Evolutionary conservation across 1,140 invertebrate species (phyloP), one percentile per base, ranked within the genome.

Genomic region (Acromyrmex echinatior): DNA sequence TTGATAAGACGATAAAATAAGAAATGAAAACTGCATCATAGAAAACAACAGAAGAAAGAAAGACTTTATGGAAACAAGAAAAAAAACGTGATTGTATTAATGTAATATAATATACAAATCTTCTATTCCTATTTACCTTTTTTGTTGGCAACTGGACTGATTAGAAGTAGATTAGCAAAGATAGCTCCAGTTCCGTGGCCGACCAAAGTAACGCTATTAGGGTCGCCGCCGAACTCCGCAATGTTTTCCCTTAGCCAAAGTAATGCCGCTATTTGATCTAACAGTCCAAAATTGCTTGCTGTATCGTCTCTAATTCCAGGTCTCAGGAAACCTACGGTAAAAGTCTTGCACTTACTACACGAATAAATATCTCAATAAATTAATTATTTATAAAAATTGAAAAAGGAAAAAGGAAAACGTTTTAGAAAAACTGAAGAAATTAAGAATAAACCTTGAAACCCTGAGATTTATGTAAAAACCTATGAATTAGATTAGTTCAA

Each of bases 181-280:
- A 98, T 98, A 0, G 99, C 98, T 0, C 99, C 99, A 1, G 98
- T 99, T 65, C 98, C 98, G 93, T 99, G 98, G 0, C 99, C 99
- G 95, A 99, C 97, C 18, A 99, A 93, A 0, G 99, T 99, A 2
- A 99, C 97, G 0, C 96, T 96, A 39, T 95, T 95, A 0, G 97
- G 97, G 95, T 99, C 97, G 0, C 99, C 99, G 18, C 98, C 98
- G 92, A 99, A 97, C 91, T 97, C 96, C 49, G 96, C 96, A 87
- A 98, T 97, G 96, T 99, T 98, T 93, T 98, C 97, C 92, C 97
- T 97, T 53, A 99, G 96, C 98, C 98, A 99, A 86, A 98, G 96
- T 16, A 99, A 94, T 0, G 98, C 98, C 0, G 98, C 98, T 86
- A 98, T 96, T 95, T 98, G 98, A 95, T 99, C 98, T 18, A 98